Conservation (phyloP, 2,113 vertebrate species). For the Galemys pyrenaicus region DNA sequence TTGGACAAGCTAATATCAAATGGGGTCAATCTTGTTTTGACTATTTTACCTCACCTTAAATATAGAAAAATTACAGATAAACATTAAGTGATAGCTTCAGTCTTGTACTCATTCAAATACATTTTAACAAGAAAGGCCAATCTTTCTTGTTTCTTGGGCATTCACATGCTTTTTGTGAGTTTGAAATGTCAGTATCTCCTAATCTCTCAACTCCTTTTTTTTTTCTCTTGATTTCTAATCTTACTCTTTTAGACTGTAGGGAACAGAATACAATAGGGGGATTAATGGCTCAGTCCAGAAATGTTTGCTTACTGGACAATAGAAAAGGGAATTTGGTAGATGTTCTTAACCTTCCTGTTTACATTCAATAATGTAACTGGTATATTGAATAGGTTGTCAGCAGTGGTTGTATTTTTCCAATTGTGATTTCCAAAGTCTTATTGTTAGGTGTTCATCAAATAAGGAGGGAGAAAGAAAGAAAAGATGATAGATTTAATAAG, state of each 20-base stretch:
- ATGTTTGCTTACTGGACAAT: conserved; percentile 71
- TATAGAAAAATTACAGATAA: conserved; percentile 48
- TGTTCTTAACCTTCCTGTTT: conserved; percentile 68
- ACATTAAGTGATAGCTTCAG: neutral
- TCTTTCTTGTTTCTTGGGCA: conserved; percentile 57
- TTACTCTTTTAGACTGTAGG: conserved; percentile 45
- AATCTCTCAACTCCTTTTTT: conserved; percentile 69
- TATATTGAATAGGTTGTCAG: conserved; percentile 45
- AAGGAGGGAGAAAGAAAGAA: neutral
- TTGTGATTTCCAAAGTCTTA: conserved; percentile 49
- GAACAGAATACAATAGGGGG: conserved; percentile 70
- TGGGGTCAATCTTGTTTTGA: neutral
- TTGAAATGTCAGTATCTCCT: conserved; percentile 65
- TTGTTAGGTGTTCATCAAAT: conserved; percentile 60
- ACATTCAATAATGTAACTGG: conserved; percentile 49
- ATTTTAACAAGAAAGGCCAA: conserved; percentile 59
- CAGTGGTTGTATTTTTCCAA: conserved; percentile 46
- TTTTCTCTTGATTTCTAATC: conserved; percentile 54
- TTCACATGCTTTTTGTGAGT: conserved; percentile 70
- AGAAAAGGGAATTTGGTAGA: conserved; percentile 59
- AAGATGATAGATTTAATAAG: conserved; percentile 23
- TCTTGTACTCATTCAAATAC: conserved; percentile 41
- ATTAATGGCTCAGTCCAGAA: conserved; percentile 75
- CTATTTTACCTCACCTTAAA: conserved; percentile 42
- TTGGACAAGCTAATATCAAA: conserved; percentile 35